Conservation (phyloP, 2,888 invertebrate species). For the Caenorhabditis panamensis region DNA sequence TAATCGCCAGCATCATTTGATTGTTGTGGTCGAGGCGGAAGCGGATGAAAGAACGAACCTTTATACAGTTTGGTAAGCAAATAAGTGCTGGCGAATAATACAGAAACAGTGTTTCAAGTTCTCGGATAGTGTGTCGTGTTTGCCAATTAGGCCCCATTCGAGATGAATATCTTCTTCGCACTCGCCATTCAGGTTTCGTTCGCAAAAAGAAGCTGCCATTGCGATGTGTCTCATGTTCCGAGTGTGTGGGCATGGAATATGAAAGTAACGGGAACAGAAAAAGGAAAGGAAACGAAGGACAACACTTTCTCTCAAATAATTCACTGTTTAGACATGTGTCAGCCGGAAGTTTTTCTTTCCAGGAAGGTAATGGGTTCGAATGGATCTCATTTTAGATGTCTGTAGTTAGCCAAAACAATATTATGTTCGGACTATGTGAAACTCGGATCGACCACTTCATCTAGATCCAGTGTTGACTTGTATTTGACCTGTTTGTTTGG, state of each 20-base stretch:
- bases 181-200: slow-evolving; percentile 42
- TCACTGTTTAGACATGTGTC: too few relatives aligned
- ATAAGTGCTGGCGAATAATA: slow-evolving; percentile 28
- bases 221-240: neutral
- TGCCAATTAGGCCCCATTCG: slow-evolving; percentile 34
- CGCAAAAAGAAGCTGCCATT: slow-evolving; percentile 47
- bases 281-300: neutral
- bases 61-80: slow-evolving; percentile 55
- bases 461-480: too few relatives aligned
- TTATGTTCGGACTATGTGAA: too few relatives aligned
- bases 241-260: neutral
- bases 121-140: slow-evolving; percentile 43
- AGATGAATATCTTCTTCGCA: slow-evolving; percentile 48
- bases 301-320: neutral
- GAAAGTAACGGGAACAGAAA: neutral
- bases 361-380: too few relatives aligned
- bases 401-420: too few relatives aligned
- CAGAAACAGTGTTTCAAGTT: slow-evolving; percentile 40
- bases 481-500: too few relatives aligned
- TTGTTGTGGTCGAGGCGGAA: slow-evolving; percentile 16
- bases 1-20: slow-evolving; percentile 17
- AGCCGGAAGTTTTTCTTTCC: too few relatives aligned
- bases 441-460: too few relatives aligned
- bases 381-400: too few relatives aligned
- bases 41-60: slow-evolving; percentile 38